A percentile compares a stretch with the other conserved stretches of the same genome.
Evolutionary conservation across 2,113 vertebrate species (phyloP).

Genomic region (Hoplias malabaricus): DNA sequence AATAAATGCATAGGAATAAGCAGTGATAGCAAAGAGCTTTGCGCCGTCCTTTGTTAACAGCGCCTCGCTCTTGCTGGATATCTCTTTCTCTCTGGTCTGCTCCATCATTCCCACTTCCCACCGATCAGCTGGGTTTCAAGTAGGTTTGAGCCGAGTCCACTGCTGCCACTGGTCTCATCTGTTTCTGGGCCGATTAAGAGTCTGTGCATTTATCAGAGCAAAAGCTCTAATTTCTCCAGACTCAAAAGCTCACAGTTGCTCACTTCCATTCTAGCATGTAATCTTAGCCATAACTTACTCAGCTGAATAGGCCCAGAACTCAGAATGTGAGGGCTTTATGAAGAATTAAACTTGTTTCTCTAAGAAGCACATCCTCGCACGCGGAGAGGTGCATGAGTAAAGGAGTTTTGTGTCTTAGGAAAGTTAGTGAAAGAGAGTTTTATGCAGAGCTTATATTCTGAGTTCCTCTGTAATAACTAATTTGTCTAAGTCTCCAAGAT

Average conservation of each 20-base stretch:
- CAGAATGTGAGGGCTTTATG: constrained; percentile 48
- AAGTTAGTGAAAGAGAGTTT: constrained; percentile 52
- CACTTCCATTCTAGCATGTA: constrained; percentile 59
- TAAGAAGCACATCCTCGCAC: constrained; percentile 46
- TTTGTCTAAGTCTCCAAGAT: not conserved
- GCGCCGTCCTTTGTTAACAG: constrained; percentile 45
- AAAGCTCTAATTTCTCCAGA: constrained; percentile 62
- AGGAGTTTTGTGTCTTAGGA: constrained; percentile 43
- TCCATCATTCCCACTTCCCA: constrained; percentile 2
- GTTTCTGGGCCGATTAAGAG: constrained; percentile 67
- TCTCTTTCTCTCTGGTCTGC: constrained; percentile 18
- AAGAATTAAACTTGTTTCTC: constrained; percentile 65
- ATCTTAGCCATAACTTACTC: constrained; percentile 56
- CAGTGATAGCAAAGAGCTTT: constrained; percentile 60
- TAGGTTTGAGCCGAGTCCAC: constrained; percentile 15
- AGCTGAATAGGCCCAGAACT: constrained; percentile 50
- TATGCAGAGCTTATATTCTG: constrained; percentile 10
- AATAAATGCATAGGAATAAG: constrained; percentile 65
- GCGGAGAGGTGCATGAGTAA: constrained; percentile 48
- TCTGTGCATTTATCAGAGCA: constrained; percentile 63
- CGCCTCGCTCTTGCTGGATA: constrained; percentile 32
- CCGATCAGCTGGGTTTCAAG: constrained; percentile 28
- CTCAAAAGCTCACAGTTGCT: constrained; percentile 64
- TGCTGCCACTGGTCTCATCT: constrained; percentile 57
- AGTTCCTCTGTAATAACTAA: not conserved